These are phyloP conservation scores for Paradoxurus hermaphroditus DNA, from an alignment of 2,113 vertebrate species.

Conservation along the genomic window DNA sequence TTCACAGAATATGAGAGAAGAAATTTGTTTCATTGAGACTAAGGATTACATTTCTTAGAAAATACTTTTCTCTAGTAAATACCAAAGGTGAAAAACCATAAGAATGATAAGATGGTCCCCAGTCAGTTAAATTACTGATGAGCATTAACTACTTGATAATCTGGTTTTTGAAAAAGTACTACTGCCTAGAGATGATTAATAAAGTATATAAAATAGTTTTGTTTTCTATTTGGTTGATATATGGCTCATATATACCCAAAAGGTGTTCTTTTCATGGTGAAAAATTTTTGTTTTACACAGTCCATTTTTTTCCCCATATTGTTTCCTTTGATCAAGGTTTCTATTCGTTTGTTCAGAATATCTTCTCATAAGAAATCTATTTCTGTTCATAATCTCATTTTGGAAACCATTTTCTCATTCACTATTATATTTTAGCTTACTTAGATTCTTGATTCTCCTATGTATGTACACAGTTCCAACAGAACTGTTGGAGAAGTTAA, in stretches of 20 bases:
- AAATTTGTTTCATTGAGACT: conserved; percentile 11
- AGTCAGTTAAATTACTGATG: not conserved
- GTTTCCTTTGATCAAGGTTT: not conserved
- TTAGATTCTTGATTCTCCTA: not conserved
- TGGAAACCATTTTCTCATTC: not conserved
- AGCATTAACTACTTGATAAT: not conserved
- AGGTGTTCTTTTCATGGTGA: not conserved
- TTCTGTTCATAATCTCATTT: conserved; percentile 17
- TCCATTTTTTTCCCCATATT: not conserved
- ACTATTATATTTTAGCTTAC: not conserved
- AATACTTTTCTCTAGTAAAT: not conserved
- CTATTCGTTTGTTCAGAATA: conserved; percentile 10
- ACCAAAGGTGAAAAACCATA: not conserved
- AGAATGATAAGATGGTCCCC: not conserved
- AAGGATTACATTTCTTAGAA: not conserved
- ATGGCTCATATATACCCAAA: not conserved
- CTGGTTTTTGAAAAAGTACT: not conserved
- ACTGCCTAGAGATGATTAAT: not conserved
- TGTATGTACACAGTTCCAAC: not conserved
- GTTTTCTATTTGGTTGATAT: not conserved
- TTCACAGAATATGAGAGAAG: not conserved
- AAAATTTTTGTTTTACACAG: conserved; percentile 1
- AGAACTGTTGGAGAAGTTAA: no score
- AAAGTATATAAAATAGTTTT: conserved; percentile 15
- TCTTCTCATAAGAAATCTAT: conserved; percentile 23